Percentiles rank a stretch among this genome's conserved stretches.
phyloP scores from a whole-genome alignment of 2,113 vertebrate genomes.

The Gallinago media region DNA sequence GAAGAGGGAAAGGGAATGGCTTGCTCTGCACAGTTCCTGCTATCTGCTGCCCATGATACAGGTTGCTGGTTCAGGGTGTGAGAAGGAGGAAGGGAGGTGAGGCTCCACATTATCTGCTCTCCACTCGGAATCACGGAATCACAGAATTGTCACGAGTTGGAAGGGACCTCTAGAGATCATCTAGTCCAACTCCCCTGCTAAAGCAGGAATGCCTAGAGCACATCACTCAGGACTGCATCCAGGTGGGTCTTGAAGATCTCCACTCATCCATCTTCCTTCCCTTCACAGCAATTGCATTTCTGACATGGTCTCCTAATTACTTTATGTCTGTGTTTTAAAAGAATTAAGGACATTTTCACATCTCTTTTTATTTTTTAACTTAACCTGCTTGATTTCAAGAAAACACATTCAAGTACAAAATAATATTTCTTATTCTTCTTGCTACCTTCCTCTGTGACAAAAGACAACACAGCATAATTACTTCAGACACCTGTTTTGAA shows the following conservation, averaged over 20 bases:
- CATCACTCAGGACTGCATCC: too few relatives aligned
- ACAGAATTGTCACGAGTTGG: too few relatives aligned
- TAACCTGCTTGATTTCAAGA: not conserved
- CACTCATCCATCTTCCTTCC: not conserved
- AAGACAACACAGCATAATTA: not conserved
- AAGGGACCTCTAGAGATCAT: too few relatives aligned
- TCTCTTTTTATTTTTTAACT: not conserved
- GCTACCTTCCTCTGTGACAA: not conserved
- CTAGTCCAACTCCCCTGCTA: too few relatives aligned
- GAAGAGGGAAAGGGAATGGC: not conserved
- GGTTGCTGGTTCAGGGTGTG: not conserved
- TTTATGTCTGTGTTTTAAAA: not conserved
- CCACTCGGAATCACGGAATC: too few relatives aligned
- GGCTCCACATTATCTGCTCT: not conserved
- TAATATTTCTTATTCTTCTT: not conserved
- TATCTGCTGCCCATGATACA: not conserved
- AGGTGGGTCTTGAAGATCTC: not conserved
- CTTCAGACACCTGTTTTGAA: not conserved
- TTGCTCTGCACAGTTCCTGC: not conserved
- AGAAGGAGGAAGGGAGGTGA: not conserved
- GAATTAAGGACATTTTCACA: not conserved
- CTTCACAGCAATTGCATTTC: not conserved
- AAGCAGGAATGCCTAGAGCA: too few relatives aligned
- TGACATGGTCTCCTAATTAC: not conserved
- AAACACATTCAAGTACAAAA: not conserved